Conservation (phyloP, 2,888 invertebrate species). For the Drosophila engyochracea region DNA sequence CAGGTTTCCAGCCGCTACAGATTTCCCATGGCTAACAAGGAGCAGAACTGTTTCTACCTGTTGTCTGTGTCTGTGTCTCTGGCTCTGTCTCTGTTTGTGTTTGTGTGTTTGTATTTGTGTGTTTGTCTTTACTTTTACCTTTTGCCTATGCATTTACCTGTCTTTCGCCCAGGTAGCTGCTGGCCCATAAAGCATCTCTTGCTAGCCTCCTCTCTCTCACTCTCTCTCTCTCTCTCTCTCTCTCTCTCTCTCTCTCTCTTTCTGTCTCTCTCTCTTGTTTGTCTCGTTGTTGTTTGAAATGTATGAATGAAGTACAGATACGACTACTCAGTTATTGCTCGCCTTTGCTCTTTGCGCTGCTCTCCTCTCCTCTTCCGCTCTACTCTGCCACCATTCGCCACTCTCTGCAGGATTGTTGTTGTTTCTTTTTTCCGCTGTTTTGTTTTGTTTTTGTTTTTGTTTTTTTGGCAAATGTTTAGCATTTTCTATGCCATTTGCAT, state of each 20-base stretch:
- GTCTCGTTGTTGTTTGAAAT: conserved; percentile 35
- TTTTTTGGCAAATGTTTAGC: conserved; percentile 32
- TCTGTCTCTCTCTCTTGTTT: not conserved
- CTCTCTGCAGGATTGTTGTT: conserved; percentile 37
- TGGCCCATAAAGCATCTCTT: conserved; percentile 71
- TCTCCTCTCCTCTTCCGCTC: not conserved
- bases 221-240: not conserved
- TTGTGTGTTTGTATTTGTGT: conserved; percentile 5
- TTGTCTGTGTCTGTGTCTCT: conserved; percentile 36
- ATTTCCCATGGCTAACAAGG: conserved; percentile 78
- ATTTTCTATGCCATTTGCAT: conserved; percentile 58
- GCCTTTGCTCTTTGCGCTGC: not conserved
- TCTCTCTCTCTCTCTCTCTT: conserved; percentile 21
- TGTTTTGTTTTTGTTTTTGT: not conserved
- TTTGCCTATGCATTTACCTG: conserved; percentile 44
- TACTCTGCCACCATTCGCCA: conserved; percentile 13
- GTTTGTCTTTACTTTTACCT: conserved; percentile 52
- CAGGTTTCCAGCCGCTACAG: conserved; percentile 72
- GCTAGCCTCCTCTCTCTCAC: conserved; percentile 3
- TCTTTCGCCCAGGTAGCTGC: conserved; percentile 50
- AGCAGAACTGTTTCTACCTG: conserved; percentile 60
- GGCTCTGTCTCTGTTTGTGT: not conserved
- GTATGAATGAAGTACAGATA: conserved; percentile 80
- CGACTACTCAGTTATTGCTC: conserved; percentile 32
- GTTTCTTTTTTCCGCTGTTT: not conserved